Evolutionary conservation across 2,888 invertebrate species (phyloP).

Genomic region (Drosophila meridiana): DNA sequence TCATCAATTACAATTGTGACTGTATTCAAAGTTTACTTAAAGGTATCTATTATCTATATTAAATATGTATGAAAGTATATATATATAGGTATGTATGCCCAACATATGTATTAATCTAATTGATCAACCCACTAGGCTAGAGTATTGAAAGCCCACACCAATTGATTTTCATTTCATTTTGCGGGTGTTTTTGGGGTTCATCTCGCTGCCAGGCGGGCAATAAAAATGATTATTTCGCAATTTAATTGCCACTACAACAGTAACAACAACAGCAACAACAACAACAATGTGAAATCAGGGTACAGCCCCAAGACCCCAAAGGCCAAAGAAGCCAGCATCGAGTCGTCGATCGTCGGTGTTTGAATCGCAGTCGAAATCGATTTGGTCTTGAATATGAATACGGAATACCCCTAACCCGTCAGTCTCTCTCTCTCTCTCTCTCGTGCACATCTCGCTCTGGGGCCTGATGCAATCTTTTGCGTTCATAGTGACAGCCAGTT

Average conservation of each 20-base stretch:
- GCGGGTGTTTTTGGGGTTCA: constrained; percentile 48
- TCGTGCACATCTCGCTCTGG: constrained; percentile 4
- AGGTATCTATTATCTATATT: no score
- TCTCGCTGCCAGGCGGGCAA: constrained; percentile 48
- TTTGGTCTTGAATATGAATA: constrained; percentile 73
- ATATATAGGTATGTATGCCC: no score
- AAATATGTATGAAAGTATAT: no score
- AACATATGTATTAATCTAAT: no score
- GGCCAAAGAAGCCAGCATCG: constrained; percentile 44
- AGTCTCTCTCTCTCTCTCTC: neutral
- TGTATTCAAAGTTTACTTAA: neutral
- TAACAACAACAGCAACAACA: constrained; percentile 12
- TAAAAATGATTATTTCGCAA: constrained; percentile 77
- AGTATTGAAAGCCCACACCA: constrained; percentile 29
- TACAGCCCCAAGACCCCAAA: constrained; percentile 59
- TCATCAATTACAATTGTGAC: no score
- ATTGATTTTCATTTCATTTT: constrained; percentile 74
- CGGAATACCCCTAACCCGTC: constrained; percentile 14
- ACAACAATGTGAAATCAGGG: constrained; percentile 7
- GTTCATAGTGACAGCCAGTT: constrained; percentile 51
- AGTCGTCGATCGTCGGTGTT: constrained; percentile 32
- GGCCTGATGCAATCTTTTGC: constrained; percentile 70
- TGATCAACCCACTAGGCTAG: neutral
- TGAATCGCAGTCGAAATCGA: constrained; percentile 64
- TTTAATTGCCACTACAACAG: constrained; percentile 67